Base-by-base conservation (phyloP, 2,113 vertebrate species). In the Gopherus evgoodei region DNA sequence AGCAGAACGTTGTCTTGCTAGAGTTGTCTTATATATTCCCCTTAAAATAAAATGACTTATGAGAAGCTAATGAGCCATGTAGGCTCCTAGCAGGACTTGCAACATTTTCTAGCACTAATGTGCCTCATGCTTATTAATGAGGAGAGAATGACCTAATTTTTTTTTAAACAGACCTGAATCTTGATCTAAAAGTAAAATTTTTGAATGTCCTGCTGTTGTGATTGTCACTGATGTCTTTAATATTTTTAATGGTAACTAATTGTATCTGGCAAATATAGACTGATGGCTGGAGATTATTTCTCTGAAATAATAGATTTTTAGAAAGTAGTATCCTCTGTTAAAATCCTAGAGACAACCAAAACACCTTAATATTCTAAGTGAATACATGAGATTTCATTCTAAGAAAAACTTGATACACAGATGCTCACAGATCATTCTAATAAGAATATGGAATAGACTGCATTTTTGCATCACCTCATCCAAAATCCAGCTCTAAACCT, bases 231-330 rank as follows among this genome's bases (percentile, higher is more conserved):
- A 10, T 27, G 19, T 12, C 8, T 44, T 86, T 35, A 90, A 14
- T 89, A 0, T 0, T 13, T 0, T 0, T 57, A 84, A 9, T 56
- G 22, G 6, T 86, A 56, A 42, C 24, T 42, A 38, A 3, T 52
- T 38, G 27, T 93, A 2, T 72, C 2, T 31, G 69, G 27, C n/a
- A 81, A 47, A 65, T 87, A 35, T 22, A 52, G 81, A 59, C 42
- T 80, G 79, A 69, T 72, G n/a, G n/a, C 8, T 72, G 53, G 19
- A 90, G 86, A 83, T 65, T 54, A 3, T 21, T 90, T 93, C 5
- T 86, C 35, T 76, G 6, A 94, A 35, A 14, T 25, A 89, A 35
- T n/a, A 50, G 17, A 35, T 57, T 78, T 94, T 54, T 54, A 54
- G 47, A 62, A 84, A 62, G 69, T 38, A 75, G 75, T 52, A 86